Evolutionary conservation across 2,888 invertebrate species (phyloP).

Genomic region (Spilosoma lubricipeda): DNA sequence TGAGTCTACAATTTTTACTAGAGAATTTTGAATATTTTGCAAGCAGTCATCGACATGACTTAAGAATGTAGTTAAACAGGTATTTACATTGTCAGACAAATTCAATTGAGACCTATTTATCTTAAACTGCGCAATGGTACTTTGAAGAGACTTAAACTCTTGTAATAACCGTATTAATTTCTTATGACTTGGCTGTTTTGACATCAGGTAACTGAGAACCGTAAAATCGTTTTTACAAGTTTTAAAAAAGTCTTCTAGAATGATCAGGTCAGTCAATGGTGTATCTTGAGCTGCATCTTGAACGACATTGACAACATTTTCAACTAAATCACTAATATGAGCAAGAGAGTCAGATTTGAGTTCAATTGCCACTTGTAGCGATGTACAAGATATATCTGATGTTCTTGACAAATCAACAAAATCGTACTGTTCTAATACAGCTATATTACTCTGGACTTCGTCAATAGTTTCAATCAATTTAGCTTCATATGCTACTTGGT

Average conservation of each 20-base stretch:
- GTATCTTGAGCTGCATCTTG: constrained; percentile 64
- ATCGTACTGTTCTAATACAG: constrained; percentile 73
- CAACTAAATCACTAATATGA: constrained; percentile 67
- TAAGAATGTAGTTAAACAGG: constrained; percentile 61
- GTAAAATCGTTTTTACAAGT: constrained; percentile 72
- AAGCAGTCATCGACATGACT: constrained; percentile 64
- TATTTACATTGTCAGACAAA: constrained; percentile 61
- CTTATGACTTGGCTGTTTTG: constrained; percentile 68
- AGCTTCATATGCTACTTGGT: constrained; percentile 65
- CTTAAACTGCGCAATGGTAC: constrained; percentile 65
- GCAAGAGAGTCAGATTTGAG: constrained; percentile 66
- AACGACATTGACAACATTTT: constrained; percentile 65
- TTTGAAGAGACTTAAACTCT: constrained; percentile 67
- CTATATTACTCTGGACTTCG: constrained; percentile 74
- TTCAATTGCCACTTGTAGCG: constrained; percentile 64
- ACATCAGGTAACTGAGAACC: constrained; percentile 66
- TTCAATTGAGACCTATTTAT: constrained; percentile 52
- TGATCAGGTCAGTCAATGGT: constrained; percentile 63
- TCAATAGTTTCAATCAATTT: constrained; percentile 70
- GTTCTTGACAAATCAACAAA: constrained; percentile 70
- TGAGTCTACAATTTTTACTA: constrained; percentile 65
- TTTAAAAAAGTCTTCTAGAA: constrained; percentile 71
- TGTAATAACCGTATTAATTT: constrained; percentile 74
- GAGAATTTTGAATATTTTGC: constrained; percentile 58
- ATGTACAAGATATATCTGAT: constrained; percentile 65